A percentile compares a stretch with the other conserved stretches of the same genome.
These are phyloP conservation scores for Phyllotis vaccarum DNA, from an alignment of 2,797 vertebrate species.

Conservation along the genomic window DNA sequence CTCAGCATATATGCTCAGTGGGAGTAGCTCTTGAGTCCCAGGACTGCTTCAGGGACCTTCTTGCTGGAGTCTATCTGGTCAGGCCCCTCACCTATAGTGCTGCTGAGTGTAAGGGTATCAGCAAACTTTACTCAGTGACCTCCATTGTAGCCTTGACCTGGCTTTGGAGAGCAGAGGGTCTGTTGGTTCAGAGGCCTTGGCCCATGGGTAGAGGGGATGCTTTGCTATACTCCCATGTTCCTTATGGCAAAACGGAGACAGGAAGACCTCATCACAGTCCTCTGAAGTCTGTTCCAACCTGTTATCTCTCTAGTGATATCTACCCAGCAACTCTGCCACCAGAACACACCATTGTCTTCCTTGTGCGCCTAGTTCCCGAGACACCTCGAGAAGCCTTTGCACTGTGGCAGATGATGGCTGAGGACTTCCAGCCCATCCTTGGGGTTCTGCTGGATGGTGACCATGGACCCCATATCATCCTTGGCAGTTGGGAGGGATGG, in stretches of 20 bases:
- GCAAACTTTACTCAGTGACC: background rate
- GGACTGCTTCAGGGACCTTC: background rate
- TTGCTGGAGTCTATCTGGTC: background rate
- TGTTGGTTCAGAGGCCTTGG: background rate
- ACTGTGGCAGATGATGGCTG: constrained; percentile 95
- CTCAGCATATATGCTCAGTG: background rate
- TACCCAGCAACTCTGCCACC: constrained; percentile 91
- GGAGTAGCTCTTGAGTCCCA: background rate
- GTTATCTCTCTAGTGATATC: constrained; percentile 83
- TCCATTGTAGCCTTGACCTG: background rate
- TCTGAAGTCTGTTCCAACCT: background rate
- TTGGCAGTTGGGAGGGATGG: background rate
- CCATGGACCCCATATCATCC: constrained; percentile 53
- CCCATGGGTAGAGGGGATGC: fast-evolving
- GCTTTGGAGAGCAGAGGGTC: background rate
- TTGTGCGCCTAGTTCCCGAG: constrained; percentile 93
- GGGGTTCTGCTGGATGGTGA: constrained; percentile 94
- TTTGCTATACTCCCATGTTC: fast-evolving
- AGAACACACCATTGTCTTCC: constrained; percentile 92
- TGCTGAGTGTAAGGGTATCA: background rate
- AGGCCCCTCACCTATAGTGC: background rate
- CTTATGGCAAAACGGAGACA: background rate
- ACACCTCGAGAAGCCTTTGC: constrained; percentile 93
- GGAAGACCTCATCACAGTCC: background rate
- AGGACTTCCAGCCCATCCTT: constrained; percentile 95